A percentile compares a stretch with the other conserved stretches of the same genome.
Conservation (phyloP, 1,140 invertebrate species). For the Agrypnia vestita region DNA sequence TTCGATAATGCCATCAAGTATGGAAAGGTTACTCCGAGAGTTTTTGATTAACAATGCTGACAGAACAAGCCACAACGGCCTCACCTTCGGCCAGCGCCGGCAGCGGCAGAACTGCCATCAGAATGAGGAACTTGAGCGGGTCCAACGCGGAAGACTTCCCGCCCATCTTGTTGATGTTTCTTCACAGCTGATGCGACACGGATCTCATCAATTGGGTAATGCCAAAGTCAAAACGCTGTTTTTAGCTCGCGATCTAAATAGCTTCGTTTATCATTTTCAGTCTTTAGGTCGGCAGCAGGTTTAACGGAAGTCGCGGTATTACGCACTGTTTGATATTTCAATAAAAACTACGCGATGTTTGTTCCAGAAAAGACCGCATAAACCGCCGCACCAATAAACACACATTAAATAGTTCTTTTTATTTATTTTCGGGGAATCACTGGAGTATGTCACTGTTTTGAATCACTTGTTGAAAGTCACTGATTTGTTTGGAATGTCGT, state of each 20-base stretch:
- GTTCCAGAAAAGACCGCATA: no score
- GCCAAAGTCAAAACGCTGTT: not conserved
- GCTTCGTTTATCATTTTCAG: not conserved
- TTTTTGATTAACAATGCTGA: no score
- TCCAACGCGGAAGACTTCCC: not conserved
- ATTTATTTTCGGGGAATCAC: no score
- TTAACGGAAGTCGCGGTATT: no score
- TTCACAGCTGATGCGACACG: not conserved
- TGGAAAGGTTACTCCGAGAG: no score
- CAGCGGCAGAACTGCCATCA: not conserved
- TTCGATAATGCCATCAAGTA: no score
- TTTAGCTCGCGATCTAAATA: not conserved
- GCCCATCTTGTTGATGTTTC: constrained; percentile 2
- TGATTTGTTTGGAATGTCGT: not conserved
- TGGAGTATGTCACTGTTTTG: not conserved
- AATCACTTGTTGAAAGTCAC: constrained; percentile 13
- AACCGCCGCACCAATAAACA: no score
- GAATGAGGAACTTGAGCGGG: not conserved
- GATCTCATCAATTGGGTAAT: constrained; percentile 2
- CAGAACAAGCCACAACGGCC: not conserved
- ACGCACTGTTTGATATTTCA: no score
- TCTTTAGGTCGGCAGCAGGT: constrained; percentile 4
- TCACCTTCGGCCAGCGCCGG: not conserved
- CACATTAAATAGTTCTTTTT: no score
- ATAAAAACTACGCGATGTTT: no score